Evolutionary conservation across 1,140 invertebrate species (phyloP), one percentile per base, ranked within the genome.

Genomic region (Battus philenor): DNA sequence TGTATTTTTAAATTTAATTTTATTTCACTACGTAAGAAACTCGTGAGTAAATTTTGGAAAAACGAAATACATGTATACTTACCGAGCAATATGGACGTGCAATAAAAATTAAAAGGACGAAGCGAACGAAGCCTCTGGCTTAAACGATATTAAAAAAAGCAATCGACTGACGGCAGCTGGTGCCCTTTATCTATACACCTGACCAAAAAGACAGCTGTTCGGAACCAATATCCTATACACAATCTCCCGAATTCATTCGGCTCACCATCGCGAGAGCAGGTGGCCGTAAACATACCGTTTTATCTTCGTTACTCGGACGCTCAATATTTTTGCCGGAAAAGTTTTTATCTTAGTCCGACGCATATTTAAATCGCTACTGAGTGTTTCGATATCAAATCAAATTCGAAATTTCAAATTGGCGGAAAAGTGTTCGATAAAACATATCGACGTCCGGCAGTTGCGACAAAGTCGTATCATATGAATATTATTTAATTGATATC

Each of bases 181-280:
- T 4, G 30, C 29, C 47, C 36, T 46, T 55, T 48, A 43, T 52
- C 50, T 63, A 50, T 63, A 63, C 53, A 65, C 63, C 66, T 59
- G 71, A 63, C 53, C 48, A 45, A 56, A 62, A 55, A 59, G 68
- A 63, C 68, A 74, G 70, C 65, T 74, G 70, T 47, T 57, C 47
- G 38, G 48, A 51, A 58, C 44, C 50, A 54, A 61, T 52, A 64
- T 60, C 47, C 51, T 32, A 38, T 51, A 52, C 45, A 51, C 41
- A 53, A 57, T 41, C 38, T 29, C 2, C 24, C 38, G 38, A 41
- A 16, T 41, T 41, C 38, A 26, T 39, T 38, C 7, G 15, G 13
- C 15, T 15, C 20, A 20, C 36, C 36, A 10, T n/a, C 22, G 8
- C 8, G 27, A 27, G 44, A 52, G 60, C 60, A 64, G 60, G 59